Conservation (phyloP, 1,140 invertebrate species). For the Diprion similis region DNA sequence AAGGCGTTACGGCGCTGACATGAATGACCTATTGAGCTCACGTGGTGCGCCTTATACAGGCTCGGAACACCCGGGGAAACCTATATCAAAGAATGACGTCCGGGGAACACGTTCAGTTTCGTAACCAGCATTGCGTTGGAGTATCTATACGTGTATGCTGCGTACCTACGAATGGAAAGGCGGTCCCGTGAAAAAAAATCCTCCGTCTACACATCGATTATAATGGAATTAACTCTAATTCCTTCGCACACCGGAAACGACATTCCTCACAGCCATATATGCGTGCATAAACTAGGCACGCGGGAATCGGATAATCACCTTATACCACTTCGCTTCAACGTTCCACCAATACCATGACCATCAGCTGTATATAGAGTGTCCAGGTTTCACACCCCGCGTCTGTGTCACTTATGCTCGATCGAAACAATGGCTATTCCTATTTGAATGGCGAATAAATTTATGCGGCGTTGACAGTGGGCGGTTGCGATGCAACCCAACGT, state of each 20-base stretch:
- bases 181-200: too few relatives aligned
- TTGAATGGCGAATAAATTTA: conserved; percentile 3
- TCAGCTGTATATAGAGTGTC: neutral
- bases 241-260: too few relatives aligned
- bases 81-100: too few relatives aligned
- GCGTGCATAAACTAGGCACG: neutral
- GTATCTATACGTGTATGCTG: too few relatives aligned
- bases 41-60: neutral
- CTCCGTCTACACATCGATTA: too few relatives aligned
- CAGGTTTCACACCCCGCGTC: neutral
- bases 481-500: neutral
- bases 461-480: conserved; percentile 6
- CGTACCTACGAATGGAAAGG: too few relatives aligned
- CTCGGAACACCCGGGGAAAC: neutral
- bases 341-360: too few relatives aligned
- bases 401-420: neutral
- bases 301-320: neutral
- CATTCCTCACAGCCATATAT: neutral
- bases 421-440: neutral
- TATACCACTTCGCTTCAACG: too few relatives aligned
- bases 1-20: conserved; percentile 6
- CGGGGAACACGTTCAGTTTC: too few relatives aligned
- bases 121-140: too few relatives aligned
- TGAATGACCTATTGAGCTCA: neutral
- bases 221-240: too few relatives aligned